These are phyloP conservation scores for Rhyzopertha dominica DNA, from an alignment of 1,140 invertebrate genomes.

Conservation along the genomic window DNA sequence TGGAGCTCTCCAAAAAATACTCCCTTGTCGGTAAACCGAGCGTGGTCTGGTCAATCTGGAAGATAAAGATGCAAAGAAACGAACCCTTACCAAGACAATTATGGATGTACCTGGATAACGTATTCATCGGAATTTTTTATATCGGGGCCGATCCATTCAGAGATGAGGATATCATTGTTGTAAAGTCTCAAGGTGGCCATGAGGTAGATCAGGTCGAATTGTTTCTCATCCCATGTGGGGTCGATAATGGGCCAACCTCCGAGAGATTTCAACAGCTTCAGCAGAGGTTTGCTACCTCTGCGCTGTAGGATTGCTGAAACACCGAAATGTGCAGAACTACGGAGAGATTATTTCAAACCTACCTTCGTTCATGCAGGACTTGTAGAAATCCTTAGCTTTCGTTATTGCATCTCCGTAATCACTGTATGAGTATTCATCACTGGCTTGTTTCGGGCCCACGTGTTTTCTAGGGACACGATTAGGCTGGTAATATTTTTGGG, in stretches of 20 bases:
- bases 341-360: constrained; percentile 22
- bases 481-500: background rate
- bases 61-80: too few species aligned
- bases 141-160: constrained; percentile 82
- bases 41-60: constrained; percentile 78
- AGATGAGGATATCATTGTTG: constrained; percentile 79
- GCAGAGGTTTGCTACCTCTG: constrained; percentile 65
- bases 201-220: constrained; percentile 71
- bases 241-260: constrained; percentile 83
- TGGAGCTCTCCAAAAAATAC: constrained; percentile 71
- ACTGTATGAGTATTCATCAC: too few species aligned
- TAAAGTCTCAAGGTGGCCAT: constrained; percentile 71
- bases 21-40: constrained; percentile 80
- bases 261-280: constrained; percentile 64
- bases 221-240: constrained; percentile 54
- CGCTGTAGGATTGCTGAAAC: constrained; percentile 57
- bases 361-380: constrained; percentile 80
- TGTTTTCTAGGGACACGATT: too few species aligned
- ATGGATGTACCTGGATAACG: constrained; percentile 65
- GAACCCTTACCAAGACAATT: background rate
- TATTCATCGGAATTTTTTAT: constrained; percentile 83
- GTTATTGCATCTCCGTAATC: constrained; percentile 57
- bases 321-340: constrained; percentile 9
- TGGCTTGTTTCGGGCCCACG: too few species aligned
- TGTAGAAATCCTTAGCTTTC: constrained; percentile 76